Conservation (phyloP, 2,888 invertebrate genomes). For the Marronus borbonicus region DNA sequence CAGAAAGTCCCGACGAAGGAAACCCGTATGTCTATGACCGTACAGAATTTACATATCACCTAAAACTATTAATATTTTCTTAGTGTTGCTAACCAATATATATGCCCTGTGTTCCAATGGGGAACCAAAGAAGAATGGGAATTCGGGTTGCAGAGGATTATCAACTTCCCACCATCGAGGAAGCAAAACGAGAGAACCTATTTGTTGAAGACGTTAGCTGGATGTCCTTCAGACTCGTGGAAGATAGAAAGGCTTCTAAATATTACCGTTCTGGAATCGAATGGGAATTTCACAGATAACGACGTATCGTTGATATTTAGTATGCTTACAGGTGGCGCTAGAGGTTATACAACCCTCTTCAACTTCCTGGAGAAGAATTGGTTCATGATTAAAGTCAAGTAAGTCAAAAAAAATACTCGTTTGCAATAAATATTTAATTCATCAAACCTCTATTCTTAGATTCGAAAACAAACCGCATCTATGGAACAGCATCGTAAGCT, state of each 20-base stretch:
- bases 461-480: conserved; percentile 80
- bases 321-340: conserved; percentile 81
- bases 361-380: conserved; percentile 82
- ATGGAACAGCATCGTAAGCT: conserved; percentile 84
- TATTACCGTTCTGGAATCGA: conserved; percentile 79
- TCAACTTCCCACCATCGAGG: conserved; percentile 81
- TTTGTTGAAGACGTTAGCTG: conserved; percentile 83
- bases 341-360: conserved; percentile 82
- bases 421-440: neutral
- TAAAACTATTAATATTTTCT: conserved; percentile 41
- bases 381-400: conserved; percentile 79
- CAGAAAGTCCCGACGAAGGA: conserved; percentile 82
- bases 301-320: conserved; percentile 84
- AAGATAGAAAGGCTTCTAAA: conserved; percentile 81
- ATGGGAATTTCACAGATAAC: conserved; percentile 83
- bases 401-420: conserved; percentile 72
- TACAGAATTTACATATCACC: neutral
- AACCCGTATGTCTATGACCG: conserved; percentile 79
- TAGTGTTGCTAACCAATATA: conserved; percentile 83
- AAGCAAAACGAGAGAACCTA: conserved; percentile 84
- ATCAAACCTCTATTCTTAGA: conserved; percentile 66
- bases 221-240: conserved; percentile 81
- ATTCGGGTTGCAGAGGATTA: conserved; percentile 83
- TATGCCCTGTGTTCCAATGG: conserved; percentile 89
- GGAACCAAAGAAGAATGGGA: conserved; percentile 87